Evolutionary conservation across 2,797 vertebrate genomes (phyloP).

Genomic region (Peromyscus attwateri): DNA sequence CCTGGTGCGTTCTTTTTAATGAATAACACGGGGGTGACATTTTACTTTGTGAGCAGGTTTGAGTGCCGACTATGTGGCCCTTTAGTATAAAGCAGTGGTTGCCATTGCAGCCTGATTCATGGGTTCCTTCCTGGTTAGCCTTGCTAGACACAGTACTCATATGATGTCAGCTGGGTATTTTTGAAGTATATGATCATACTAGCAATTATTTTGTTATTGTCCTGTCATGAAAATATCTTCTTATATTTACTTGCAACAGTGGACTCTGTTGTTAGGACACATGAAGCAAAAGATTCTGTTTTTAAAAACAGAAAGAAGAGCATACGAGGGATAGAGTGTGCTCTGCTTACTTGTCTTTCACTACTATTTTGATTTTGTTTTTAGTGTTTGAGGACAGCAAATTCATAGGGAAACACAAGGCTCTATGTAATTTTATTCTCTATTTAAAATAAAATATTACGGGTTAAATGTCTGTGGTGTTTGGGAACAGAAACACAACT

Average conservation of each 20-base stretch:
- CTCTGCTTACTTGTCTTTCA: conserved; percentile 88
- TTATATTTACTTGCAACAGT: conserved; percentile 87
- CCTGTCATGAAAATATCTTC: conserved; percentile 85
- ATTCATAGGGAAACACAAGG: conserved; percentile 88
- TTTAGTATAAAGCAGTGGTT: conserved; percentile 84
- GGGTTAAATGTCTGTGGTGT: conserved; percentile 79
- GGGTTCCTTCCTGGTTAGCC: conserved; percentile 84
- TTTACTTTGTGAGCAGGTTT: conserved; percentile 82
- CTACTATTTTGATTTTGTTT: conserved; percentile 89
- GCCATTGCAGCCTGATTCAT: conserved; percentile 80
- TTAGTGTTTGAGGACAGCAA: conserved; percentile 87
- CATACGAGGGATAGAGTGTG: conserved; percentile 86
- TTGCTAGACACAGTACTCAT: conserved; percentile 79
- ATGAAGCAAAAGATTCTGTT: conserved; percentile 81
- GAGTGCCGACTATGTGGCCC: conserved; percentile 80
- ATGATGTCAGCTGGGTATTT: conserved; percentile 83
- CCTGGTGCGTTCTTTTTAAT: conserved; percentile 78
- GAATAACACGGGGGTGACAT: conserved; percentile 70
- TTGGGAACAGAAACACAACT: conserved; percentile 82
- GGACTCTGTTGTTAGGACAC: conserved; percentile 88
- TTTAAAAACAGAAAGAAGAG: conserved; percentile 86
- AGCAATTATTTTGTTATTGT: conserved; percentile 87
- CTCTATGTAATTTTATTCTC: conserved; percentile 80
- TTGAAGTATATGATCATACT: conserved; percentile 85
- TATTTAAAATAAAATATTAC: conserved; percentile 83